These are phyloP conservation scores for Umimayanthus chanpuru DNA, from an alignment of 92 coral and sea anemone species.

Conservation along the genomic window DNA sequence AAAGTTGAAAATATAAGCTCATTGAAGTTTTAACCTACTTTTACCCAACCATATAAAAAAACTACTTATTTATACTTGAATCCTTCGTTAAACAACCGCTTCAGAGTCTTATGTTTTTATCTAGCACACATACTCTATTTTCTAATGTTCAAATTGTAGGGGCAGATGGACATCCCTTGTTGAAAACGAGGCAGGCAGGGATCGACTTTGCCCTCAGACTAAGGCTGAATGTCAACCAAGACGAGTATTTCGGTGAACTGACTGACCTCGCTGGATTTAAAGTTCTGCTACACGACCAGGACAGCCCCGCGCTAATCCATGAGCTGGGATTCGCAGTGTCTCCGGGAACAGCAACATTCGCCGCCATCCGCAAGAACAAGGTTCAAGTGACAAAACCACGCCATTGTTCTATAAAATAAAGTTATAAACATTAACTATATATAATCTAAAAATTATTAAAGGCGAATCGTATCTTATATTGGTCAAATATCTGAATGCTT, in stretches of 20 bases:
- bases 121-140: neutral
- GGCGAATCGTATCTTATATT: too few species aligned
- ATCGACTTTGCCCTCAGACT: constrained; percentile 53
- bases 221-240: constrained; percentile 42
- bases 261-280: constrained; percentile 58
- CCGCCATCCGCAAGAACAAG: constrained; percentile 55
- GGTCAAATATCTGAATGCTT: too few species aligned
- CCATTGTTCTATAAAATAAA: neutral
- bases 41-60: too few species aligned
- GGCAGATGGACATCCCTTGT: constrained; percentile 36
- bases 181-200: constrained; percentile 56
- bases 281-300: constrained; percentile 61
- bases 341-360: constrained; percentile 65
- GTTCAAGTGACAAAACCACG: constrained; percentile 10
- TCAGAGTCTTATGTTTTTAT: too few species aligned
- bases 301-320: constrained; percentile 58
- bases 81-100: too few species aligned
- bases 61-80: too few species aligned
- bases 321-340: constrained; percentile 68
- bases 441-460: too few species aligned
- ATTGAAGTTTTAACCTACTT: too few species aligned
- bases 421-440: neutral
- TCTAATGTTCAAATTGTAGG: constrained; percentile 13
- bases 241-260: constrained; percentile 48
- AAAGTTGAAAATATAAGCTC: too few species aligned